Percentiles rank a stretch among this genome's conserved stretches.
Evolutionary conservation across 2,888 invertebrate genomes (phyloP).

Genomic region (Ichneumoninae sp.): DNA sequence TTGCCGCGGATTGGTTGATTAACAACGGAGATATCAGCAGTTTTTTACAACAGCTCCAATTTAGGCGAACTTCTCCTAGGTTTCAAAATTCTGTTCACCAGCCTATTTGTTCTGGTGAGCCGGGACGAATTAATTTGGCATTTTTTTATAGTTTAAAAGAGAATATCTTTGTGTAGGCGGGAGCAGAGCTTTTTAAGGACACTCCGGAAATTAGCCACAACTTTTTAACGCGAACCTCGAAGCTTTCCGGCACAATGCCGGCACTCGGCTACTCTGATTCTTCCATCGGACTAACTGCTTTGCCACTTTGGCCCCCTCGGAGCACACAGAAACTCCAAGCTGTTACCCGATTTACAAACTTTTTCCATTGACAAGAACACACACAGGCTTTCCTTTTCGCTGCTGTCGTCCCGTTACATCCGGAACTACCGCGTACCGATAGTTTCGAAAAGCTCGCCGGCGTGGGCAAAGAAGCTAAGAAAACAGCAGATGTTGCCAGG

Average conservation of each 20-base stretch:
- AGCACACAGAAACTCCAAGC: slow-evolving; percentile 13
- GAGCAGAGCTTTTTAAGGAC: background rate
- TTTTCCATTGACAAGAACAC: slow-evolving; percentile 58
- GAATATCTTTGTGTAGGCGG: background rate
- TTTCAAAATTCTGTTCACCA: background rate
- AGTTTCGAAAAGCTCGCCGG: slow-evolving; percentile 40
- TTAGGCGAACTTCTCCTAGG: too few relatives aligned
- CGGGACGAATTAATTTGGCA: background rate
- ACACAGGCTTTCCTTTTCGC: slow-evolving; percentile 12
- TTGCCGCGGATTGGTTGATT: too few relatives aligned
- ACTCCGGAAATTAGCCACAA: background rate
- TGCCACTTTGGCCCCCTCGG: background rate
- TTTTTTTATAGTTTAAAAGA: background rate
- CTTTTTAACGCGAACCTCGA: background rate
- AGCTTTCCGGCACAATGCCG: background rate
- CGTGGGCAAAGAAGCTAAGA: slow-evolving; percentile 24
- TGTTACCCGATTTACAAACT: slow-evolving; percentile 60
- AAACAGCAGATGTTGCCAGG: slow-evolving; percentile 50
- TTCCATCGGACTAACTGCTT: slow-evolving; percentile 8
- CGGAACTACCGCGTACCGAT: background rate
- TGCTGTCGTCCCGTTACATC: slow-evolving; percentile 12
- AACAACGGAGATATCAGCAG: too few relatives aligned
- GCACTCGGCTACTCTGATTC: background rate
- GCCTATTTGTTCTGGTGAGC: background rate
- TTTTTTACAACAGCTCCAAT: too few relatives aligned